Evolutionary conservation across 2,888 invertebrate genomes (phyloP), one percentile per base, ranked within the genome.

Genomic region (Lysandra bellargus): DNA sequence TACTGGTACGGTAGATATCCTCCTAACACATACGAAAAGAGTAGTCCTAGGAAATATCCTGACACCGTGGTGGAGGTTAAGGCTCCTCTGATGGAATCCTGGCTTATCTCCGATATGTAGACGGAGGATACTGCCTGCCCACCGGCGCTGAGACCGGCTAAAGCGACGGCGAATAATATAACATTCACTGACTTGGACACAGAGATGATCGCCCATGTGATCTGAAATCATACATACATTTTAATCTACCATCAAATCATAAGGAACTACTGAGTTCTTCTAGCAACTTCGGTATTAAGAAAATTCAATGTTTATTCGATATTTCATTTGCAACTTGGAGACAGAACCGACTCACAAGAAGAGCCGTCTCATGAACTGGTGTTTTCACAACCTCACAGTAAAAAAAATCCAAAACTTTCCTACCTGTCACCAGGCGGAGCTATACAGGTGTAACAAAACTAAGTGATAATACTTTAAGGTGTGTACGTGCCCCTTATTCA

Each of bases 81-180:
- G 0, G 88, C 90, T 0, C 94, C 94, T 79, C 94, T 85, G 57
- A 94, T 91, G 1, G 91, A 88, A 76, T 92, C 92, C 76, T 93
- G 90, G 2, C 88, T 83, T 78, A 94, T 90, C 82, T 94, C 94
- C 0, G 91, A 87, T 33, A 94, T 91, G 83, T 87, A 94, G 6
- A 94, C 89, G 1, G 90, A 85, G 0, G 92, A 88, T 0, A 91
- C 88, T 1, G 90, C 91, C 78, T 93, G 93, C 0, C 93, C 93
- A 0, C 90, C 92, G 0, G 91, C 88, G 1, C 93, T 92, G 0
- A 90, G 82, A 0, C 93, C 93, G 0, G 90, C 87, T 0, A 93
- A 57, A 0, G 86, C 84, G 12, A 90, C 82, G 0, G 91, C 87
- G 2, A 87, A 80, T 0, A 93, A 83, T 1, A 93, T 86, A 12